A percentile compares a stretch with the other conserved stretches of the same genome.
Evolutionary conservation across 2,797 vertebrate species (phyloP).

Genomic region (Euphonia xanthogaster): DNA sequence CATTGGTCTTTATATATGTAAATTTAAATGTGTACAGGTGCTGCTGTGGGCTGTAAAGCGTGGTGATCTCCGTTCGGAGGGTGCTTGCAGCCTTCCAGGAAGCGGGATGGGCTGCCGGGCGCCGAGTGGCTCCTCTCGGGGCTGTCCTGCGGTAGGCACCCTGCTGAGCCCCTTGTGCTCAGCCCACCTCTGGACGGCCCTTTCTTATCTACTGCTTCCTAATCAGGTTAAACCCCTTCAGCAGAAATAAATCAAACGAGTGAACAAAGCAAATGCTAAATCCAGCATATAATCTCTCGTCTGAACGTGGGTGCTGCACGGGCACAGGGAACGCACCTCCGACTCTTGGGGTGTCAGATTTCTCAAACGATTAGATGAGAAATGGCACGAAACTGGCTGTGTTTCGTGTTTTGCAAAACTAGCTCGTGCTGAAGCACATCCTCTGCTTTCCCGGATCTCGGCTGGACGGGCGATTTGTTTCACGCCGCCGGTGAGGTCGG

Average conservation of each 20-base stretch:
- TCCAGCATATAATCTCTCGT: background rate
- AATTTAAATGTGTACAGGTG: background rate
- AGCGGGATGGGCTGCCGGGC: background rate
- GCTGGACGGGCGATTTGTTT: background rate
- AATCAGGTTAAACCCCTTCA: background rate
- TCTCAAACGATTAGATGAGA: background rate
- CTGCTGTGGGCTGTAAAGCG: background rate
- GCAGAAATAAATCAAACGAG: background rate
- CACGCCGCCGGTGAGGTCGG: background rate
- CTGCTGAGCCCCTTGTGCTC: background rate
- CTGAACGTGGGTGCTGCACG: background rate
- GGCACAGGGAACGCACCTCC: background rate
- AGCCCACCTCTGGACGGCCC: background rate
- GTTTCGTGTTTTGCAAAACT: background rate
- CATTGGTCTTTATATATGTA: background rate
- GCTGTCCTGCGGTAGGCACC: background rate
- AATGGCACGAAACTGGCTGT: background rate
- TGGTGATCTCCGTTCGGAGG: background rate
- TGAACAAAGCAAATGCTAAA: background rate
- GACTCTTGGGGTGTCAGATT: background rate
- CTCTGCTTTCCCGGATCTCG: too few relatives aligned
- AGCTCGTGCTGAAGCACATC: accelerated
- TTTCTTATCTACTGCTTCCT: background rate
- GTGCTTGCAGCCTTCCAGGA: background rate
- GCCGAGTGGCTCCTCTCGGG: background rate